These are phyloP conservation scores for Diarsia dahlii DNA, from an alignment of 2,888 invertebrate genomes.

Conservation along the genomic window DNA sequence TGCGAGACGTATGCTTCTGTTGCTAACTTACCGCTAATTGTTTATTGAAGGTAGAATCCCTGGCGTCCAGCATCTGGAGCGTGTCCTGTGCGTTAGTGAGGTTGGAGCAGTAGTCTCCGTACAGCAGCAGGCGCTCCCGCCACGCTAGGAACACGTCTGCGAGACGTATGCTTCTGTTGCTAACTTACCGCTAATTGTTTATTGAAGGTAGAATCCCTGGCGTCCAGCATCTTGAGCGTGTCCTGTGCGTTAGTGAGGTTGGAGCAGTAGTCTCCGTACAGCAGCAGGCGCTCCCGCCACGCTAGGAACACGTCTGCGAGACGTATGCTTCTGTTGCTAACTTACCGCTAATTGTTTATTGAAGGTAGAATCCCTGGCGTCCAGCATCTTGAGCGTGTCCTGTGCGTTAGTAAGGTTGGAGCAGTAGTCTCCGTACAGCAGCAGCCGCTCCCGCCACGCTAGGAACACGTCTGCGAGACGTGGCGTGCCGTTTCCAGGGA, in stretches of 20 bases:
- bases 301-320: constrained; percentile 96
- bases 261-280: constrained; percentile 99
- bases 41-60: constrained; percentile 92
- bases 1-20: constrained; percentile 92
- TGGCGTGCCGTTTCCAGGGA: constrained; percentile 86
- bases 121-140: constrained; percentile 97
- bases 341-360: constrained; percentile 93
- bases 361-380: constrained; percentile 92
- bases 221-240: constrained; percentile 94
- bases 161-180: constrained; percentile 92
- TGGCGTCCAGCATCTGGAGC: constrained; percentile 94
- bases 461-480: constrained; percentile 96
- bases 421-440: constrained; percentile 99
- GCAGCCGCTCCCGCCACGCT: constrained; percentile 96
- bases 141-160: constrained; percentile 97
- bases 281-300: constrained; percentile 97
- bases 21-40: constrained; percentile 93
- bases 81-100: constrained; percentile 96
- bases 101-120: constrained; percentile 99
- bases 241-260: constrained; percentile 97
- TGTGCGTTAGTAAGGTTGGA: constrained; percentile 98
- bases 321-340: constrained; percentile 91
- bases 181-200: constrained; percentile 93
- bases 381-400: constrained; percentile 94
- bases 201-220: constrained; percentile 92